Conservation (phyloP, 2,113 vertebrate species). For the Epinephelus lanceolatus region DNA sequence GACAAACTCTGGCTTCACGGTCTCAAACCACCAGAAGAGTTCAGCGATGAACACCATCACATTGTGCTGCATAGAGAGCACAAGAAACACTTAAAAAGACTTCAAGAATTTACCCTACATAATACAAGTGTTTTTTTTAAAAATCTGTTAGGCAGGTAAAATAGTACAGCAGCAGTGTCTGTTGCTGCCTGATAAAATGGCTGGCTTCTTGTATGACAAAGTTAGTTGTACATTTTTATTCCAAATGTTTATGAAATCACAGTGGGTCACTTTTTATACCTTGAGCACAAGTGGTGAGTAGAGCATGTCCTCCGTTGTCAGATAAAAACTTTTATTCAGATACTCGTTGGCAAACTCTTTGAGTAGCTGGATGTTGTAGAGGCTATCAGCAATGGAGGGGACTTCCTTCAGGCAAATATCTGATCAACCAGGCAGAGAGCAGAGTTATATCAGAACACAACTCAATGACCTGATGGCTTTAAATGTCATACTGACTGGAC, state of each 20-base stretch:
- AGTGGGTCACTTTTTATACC: slow-evolving; percentile 78
- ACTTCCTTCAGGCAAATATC: slow-evolving; percentile 97
- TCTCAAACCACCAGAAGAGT: slow-evolving; percentile 99
- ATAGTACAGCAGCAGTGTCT: not conserved
- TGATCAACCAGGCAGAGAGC: slow-evolving; percentile 70
- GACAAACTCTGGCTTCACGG: slow-evolving; percentile 95
- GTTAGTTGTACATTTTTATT: not conserved
- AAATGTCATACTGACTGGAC: slow-evolving; percentile 63
- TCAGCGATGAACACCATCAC: slow-evolving; percentile 95
- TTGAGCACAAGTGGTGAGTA: slow-evolving; percentile 95
- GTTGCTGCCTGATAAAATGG: not conserved
- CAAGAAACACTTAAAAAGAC: not conserved
- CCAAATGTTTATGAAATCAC: not conserved
- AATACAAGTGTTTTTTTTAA: not conserved
- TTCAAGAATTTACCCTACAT: not conserved
- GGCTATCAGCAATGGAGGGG: slow-evolving; percentile 92
- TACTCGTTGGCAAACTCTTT: slow-evolving; percentile 93
- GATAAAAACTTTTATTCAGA: slow-evolving; percentile 93
- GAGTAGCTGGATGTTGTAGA: slow-evolving; percentile 95
- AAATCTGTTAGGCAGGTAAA: not conserved
- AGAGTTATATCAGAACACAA: slow-evolving; percentile 45
- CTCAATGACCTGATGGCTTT: slow-evolving; percentile 54
- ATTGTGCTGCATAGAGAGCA: slow-evolving; percentile 68
- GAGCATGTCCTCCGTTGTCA: slow-evolving; percentile 94
- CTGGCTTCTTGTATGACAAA: not conserved